Evolutionary conservation across 2,113 vertebrate genomes (phyloP), one percentile per base, ranked within the genome.

Genomic region (Xiphophorus couchianus): DNA sequence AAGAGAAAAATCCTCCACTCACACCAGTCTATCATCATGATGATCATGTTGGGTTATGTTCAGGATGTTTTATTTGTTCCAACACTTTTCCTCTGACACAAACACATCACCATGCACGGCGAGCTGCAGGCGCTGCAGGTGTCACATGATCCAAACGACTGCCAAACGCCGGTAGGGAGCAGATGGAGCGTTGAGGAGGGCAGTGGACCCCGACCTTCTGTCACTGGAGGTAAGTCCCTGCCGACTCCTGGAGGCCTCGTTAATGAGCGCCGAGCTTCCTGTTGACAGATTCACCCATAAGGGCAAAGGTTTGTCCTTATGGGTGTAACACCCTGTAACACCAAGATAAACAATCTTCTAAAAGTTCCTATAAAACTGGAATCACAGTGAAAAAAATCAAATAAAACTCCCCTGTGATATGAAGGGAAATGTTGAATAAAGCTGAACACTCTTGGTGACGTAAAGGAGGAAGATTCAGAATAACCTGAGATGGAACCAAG

Each of bases 111-210:
- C 39, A 1, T 48, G 44, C 44, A 48, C 1, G 17, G 44, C 13
- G 14, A 42, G 39, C 39, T 48, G 44, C 44, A 48, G 44, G 44
- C 77, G 15, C 61, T 62, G 72, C 79, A 82, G 76, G 66, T 73
- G 28, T 60, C 75, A 72, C 78, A 73, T 81, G 82, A 27, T 9
- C 11, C 7, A 1, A 8, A 11, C 14, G 0, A 7, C 15, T 66
- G 82, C 82, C 73, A 80, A 84, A 54, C 66, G 42, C 68, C 68
- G 9, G 28, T 62, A 71, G 29, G 74, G 17, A 33, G 19, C 78
- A 85, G 74, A 75, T 81, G 80, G 73, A 79, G 72, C 22, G 17
- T 19, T 5, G 17, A 48, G 17, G 44, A 48, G 44, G 44, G 44
- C 44, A 4, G 44, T 48, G 44, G 44, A 15, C 44, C 44, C 44